Evolutionary conservation across 2,113 vertebrate species (phyloP).

Genomic region (Peromyscus leucopus): DNA sequence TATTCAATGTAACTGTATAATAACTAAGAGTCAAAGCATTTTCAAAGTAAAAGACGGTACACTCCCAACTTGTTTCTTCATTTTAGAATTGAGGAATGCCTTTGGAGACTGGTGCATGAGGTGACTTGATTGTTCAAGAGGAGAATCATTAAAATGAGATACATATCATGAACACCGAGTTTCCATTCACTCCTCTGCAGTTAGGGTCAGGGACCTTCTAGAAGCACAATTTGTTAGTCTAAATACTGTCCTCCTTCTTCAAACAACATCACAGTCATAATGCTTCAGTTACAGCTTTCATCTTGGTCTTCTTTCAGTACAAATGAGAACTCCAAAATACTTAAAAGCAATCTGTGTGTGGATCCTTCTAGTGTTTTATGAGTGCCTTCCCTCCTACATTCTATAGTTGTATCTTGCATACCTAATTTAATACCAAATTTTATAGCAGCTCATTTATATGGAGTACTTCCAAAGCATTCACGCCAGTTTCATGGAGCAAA

Average conservation of each 20-base stretch:
- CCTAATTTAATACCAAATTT: neutral
- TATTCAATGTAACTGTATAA: neutral
- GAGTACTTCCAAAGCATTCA: neutral
- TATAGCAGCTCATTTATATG: constrained; percentile 6
- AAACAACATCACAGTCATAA: neutral
- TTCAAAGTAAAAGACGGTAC: neutral
- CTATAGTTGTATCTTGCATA: neutral
- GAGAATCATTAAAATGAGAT: neutral
- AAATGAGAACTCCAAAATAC: constrained; percentile 19
- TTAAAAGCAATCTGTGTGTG: neutral
- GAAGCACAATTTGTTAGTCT: neutral
- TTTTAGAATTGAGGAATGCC: neutral
- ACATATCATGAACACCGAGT: neutral
- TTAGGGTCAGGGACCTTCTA: neutral
- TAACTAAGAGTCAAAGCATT: constrained; percentile 35
- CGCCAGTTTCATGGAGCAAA: neutral
- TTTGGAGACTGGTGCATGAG: neutral
- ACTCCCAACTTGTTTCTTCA: neutral
- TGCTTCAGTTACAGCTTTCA: constrained; percentile 12
- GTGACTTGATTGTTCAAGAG: neutral
- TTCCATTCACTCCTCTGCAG: neutral
- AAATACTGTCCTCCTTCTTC: constrained; percentile 40
- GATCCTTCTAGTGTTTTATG: neutral
- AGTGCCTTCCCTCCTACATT: neutral
- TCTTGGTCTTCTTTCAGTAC: neutral